phyloP scores from a whole-genome alignment of 1,140 invertebrate species.

The Habropoda laboriosa region DNA sequence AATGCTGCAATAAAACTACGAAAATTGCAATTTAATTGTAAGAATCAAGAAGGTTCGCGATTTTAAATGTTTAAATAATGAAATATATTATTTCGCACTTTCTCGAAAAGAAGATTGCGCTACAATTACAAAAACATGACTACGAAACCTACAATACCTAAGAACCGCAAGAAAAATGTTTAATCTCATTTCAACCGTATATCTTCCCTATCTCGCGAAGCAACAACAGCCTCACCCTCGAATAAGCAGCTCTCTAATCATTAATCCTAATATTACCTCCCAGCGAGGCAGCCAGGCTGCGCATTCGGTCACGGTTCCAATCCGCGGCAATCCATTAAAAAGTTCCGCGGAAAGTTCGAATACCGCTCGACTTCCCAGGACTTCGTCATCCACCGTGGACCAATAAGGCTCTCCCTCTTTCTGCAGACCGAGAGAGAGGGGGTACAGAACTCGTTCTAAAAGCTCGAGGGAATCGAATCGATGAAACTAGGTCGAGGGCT shows the following conservation, averaged over 20 bases:
- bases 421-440: background rate
- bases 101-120: too few relatives aligned
- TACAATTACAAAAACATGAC: too few relatives aligned
- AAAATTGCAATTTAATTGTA: too few relatives aligned
- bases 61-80: too few relatives aligned
- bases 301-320: background rate
- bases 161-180: too few relatives aligned
- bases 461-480: constrained; percentile 55
- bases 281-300: background rate
- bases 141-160: too few relatives aligned
- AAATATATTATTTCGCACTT: too few relatives aligned
- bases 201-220: too few relatives aligned
- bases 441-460: constrained; percentile 14
- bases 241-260: background rate
- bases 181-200: too few relatives aligned
- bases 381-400: constrained; percentile 18
- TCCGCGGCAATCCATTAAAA: constrained; percentile 27
- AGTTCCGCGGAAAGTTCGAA: constrained; percentile 33
- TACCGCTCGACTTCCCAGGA: constrained; percentile 18
- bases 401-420: background rate
- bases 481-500: constrained; percentile 53
- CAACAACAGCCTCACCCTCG: too few relatives aligned
- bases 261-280: background rate
- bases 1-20: too few relatives aligned
- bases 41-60: too few relatives aligned